Evolutionary conservation across 1,140 invertebrate species (phyloP), one percentile per base, ranked within the genome.

Genomic region (Drosophila triauraria): DNA sequence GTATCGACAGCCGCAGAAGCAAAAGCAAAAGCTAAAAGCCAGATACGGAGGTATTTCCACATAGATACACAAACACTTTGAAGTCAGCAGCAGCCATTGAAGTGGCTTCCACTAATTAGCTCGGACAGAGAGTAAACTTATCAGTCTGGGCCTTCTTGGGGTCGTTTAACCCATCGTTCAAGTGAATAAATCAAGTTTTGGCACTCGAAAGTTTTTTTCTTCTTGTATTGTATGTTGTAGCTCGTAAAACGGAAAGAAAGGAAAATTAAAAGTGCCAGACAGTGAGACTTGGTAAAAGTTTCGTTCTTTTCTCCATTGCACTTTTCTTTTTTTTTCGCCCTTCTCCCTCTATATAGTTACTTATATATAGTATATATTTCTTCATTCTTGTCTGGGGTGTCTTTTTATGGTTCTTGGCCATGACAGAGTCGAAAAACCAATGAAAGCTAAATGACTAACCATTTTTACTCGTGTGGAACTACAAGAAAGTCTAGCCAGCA

Each of bases 91-190:
- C 53, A 56, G 42, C 54, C 35, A 60, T 46, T 44, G 56, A 56
- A 59, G 78, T 64, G 53, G 44, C 51, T 81, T 60, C 47, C 40
- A 81, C 72, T 81, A 81, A 81, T 81, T 81, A 81, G 65, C 30
- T 53, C 38, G 56, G 50, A 27, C 27, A 20, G 40, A 43, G 35
- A 62, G 56, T 20, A 10, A 43, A 70, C 63, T 65, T 80, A 75
- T 71, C 72, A 47, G 47, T 43, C 25, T 67, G 60, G 46, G 53
- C 44, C 47, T 44, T 44, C 67, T 68, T 59, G 43, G 53, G 65
- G 65, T 71, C 69, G 42, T 71, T 71, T 70, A 71, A 71, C 69
- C 51, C 65, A 58, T 58, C 51, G 51, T 25, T 35, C 65, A 17
- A 60, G 46, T 30, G 43, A 72, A 74, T 74, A 74, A 74, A 74